A percentile compares a stretch with the other conserved stretches of the same genome.
These are phyloP conservation scores for Laticauda colubrina DNA, from an alignment of 2,113 vertebrate genomes.

Conservation along the genomic window DNA sequence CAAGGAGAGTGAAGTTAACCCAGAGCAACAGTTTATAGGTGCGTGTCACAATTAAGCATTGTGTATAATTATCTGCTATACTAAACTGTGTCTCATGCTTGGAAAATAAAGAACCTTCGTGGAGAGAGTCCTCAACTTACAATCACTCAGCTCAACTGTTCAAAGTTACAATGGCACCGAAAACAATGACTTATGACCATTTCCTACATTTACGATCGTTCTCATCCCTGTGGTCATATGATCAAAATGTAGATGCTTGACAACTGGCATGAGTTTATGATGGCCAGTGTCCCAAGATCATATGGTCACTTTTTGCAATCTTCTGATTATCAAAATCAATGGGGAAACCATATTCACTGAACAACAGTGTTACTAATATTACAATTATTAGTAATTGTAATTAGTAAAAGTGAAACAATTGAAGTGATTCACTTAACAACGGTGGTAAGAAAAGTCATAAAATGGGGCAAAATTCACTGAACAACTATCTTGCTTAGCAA, in stretches of 20 bases:
- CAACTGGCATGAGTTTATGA: neutral
- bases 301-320: too few species aligned
- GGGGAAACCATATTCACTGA: neutral
- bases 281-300: neutral
- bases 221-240: neutral
- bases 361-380: neutral
- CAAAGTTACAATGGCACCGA: too few species aligned
- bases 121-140: neutral
- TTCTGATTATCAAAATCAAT: neutral
- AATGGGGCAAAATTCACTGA: neutral
- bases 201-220: neutral
- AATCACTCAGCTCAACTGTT: neutral
- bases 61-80: neutral
- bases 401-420: neutral
- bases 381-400: too few species aligned
- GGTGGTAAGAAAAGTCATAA: neutral
- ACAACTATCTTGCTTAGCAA: neutral
- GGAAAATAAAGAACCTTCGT: neutral
- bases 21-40: neutral
- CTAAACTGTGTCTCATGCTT: neutral
- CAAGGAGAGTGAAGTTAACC: neutral
- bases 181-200: neutral
- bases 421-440: neutral
- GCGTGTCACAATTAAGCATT: neutral
- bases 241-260: neutral